Percentiles rank a stretch among this genome's conserved stretches.
phyloP scores from a whole-genome alignment of 2,797 vertebrate species.

The Catamblyrhynchus diadema region DNA sequence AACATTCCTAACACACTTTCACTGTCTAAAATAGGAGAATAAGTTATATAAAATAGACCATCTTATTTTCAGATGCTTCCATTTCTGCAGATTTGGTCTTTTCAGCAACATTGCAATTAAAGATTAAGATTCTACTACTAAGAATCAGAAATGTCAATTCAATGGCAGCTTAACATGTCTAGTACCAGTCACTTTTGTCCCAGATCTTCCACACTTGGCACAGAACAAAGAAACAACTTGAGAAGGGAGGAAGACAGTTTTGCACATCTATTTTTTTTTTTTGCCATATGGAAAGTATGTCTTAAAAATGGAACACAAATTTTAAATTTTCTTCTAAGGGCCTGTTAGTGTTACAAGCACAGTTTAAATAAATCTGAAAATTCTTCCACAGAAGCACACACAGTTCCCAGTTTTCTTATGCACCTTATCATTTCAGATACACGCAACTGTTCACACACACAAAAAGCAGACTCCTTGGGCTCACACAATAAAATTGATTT shows the following conservation, averaged over 20 bases:
- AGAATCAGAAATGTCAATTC: neutral
- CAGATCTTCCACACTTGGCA: neutral
- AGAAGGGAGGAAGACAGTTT: neutral
- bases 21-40: constrained; percentile 44
- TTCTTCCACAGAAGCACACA: neutral
- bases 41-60: constrained; percentile 59
- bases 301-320: neutral
- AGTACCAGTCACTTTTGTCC: neutral
- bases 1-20: constrained; percentile 39
- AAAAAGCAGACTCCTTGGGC: neutral
- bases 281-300: neutral
- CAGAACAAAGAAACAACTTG: neutral
- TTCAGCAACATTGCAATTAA: constrained; percentile 49
- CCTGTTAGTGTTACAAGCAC: neutral
- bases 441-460: neutral
- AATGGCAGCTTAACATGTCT: neutral
- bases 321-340: neutral
- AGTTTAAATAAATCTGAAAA: constrained; percentile 18
- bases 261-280: neutral
- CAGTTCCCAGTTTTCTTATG: neutral
- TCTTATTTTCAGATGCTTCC: constrained; percentile 21
- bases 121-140: neutral
- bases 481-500: neutral
- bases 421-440: neutral
- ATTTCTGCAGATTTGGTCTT: constrained; percentile 55